Evolutionary conservation across 2,888 invertebrate species (phyloP).

Genomic region (Oscheius myriophilus): DNA sequence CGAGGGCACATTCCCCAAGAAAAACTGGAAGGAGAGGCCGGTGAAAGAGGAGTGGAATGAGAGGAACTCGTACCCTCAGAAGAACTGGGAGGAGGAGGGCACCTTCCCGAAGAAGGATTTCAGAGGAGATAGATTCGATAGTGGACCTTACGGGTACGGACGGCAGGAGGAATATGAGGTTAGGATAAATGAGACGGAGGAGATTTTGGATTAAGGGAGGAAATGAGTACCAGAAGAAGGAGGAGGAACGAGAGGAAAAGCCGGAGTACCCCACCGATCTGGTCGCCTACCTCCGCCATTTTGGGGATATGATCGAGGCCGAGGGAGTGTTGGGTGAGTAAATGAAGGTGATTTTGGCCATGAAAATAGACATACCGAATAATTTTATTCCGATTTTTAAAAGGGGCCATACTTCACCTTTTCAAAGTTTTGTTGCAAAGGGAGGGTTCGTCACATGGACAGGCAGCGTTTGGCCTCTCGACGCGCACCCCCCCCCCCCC

Average conservation of each 20-base stretch:
- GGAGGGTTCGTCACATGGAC: too few species aligned
- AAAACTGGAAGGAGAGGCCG: background rate
- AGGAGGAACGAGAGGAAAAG: constrained; percentile 10
- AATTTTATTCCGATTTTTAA: too few species aligned
- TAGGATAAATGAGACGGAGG: constrained; percentile 21
- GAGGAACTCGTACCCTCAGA: background rate
- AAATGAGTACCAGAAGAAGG: background rate
- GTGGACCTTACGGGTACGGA: too few species aligned
- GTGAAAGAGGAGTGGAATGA: constrained; percentile 1
- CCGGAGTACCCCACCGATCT: constrained; percentile 48
- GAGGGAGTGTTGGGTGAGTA: constrained; percentile 36
- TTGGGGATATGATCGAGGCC: constrained; percentile 39
- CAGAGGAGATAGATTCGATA: background rate
- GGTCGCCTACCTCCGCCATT: constrained; percentile 45
- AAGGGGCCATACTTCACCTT: too few species aligned
- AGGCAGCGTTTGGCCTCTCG: too few species aligned
- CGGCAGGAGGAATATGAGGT: constrained; percentile 39
- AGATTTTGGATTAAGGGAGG: constrained; percentile 8
- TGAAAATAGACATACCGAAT: too few species aligned
- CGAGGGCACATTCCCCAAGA: constrained; percentile 16
- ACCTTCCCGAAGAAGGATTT: constrained; percentile 2
- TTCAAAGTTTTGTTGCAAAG: too few species aligned
- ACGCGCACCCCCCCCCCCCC: too few species aligned
- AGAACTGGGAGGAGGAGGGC: background rate
- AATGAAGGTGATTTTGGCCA: background rate